phyloP scores from a whole-genome alignment of 2,797 vertebrate genomes.

The Sternarchorhynchus goeldii region DNA sequence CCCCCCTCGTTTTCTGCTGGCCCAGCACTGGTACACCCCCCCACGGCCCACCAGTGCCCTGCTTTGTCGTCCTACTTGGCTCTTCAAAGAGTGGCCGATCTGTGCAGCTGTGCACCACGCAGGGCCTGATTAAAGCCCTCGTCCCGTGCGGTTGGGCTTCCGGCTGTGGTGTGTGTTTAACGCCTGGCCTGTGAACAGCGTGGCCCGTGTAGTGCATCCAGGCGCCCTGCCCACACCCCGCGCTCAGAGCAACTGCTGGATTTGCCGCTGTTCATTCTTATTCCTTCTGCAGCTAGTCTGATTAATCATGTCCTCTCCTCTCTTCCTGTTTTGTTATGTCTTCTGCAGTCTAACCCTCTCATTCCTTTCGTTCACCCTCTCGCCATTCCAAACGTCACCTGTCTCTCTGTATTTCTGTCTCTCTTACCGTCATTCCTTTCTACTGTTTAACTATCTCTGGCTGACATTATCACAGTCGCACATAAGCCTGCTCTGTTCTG shows the following conservation, averaged over 20 bases:
- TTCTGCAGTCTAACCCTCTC: constrained; percentile 26
- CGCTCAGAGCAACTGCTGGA: neutral
- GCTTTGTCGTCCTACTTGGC: constrained; percentile 22
- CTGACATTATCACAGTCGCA: constrained; percentile 67
- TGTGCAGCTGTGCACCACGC: constrained; percentile 53
- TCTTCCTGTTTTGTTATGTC: constrained; percentile 48
- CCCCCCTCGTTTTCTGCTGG: constrained; percentile 37
- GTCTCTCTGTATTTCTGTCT: constrained; percentile 15
- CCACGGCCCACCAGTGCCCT: constrained; percentile 8
- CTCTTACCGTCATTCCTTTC: constrained; percentile 50
- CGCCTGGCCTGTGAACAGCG: constrained; percentile 67
- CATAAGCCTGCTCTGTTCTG: constrained; percentile 62
- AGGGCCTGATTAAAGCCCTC: constrained; percentile 72
- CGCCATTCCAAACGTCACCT: constrained; percentile 15
- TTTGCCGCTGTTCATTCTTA: too few relatives aligned
- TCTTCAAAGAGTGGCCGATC: constrained; percentile 23
- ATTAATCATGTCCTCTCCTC: constrained; percentile 32
- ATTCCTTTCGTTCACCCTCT: constrained; percentile 22
- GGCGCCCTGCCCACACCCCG: constrained; percentile 58
- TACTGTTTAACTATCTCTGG: constrained; percentile 56
- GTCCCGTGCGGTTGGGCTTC: constrained; percentile 59
- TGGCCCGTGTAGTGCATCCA: constrained; percentile 63
- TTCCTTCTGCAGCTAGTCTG: too few relatives aligned
- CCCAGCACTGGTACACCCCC: too few relatives aligned
- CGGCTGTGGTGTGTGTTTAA: constrained; percentile 65